These are phyloP conservation scores for Tyrophagus putrescentiae DNA, from an alignment of 1,140 invertebrate species.

Conservation along the genomic window DNA sequence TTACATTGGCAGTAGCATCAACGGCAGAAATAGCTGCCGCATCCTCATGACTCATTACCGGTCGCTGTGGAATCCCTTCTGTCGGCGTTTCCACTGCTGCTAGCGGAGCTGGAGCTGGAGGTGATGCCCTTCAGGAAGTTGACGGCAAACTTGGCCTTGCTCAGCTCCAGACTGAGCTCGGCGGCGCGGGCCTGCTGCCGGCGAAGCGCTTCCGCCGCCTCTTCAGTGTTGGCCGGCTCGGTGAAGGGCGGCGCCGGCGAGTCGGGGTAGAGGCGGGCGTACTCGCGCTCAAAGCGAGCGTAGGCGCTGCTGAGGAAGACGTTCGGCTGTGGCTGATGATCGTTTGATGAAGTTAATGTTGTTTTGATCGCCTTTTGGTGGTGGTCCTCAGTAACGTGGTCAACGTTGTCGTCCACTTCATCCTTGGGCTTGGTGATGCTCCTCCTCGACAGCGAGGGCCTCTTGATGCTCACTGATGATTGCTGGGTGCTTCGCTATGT, in stretches of 20 bases:
- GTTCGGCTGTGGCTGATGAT: neutral
- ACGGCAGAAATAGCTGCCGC: too few relatives aligned
- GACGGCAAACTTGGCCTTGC: neutral
- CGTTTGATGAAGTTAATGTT: neutral
- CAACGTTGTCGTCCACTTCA: too few relatives aligned
- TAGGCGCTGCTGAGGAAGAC: constrained; percentile 8
- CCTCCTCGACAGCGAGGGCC: too few relatives aligned
- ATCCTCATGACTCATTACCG: too few relatives aligned
- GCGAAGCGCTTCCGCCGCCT: neutral
- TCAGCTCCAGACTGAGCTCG: neutral
- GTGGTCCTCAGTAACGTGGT: neutral
- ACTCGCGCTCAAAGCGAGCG: neutral
- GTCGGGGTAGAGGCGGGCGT: neutral
- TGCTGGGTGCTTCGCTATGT: neutral
- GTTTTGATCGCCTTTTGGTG: too few relatives aligned
- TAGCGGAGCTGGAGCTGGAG: too few relatives aligned
- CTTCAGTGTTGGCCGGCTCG: neutral
- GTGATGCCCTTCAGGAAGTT: constrained; percentile 8
- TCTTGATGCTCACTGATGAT: too few relatives aligned
- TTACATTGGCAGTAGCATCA: neutral
- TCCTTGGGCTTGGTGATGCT: too few relatives aligned
- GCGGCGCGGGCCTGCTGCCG: neutral
- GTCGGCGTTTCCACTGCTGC: too few relatives aligned
- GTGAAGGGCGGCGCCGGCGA: neutral
- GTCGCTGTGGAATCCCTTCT: too few relatives aligned